Evolutionary conservation across 2,113 vertebrate genomes (phyloP).

Genomic region (Gracilinanus agilis): DNA sequence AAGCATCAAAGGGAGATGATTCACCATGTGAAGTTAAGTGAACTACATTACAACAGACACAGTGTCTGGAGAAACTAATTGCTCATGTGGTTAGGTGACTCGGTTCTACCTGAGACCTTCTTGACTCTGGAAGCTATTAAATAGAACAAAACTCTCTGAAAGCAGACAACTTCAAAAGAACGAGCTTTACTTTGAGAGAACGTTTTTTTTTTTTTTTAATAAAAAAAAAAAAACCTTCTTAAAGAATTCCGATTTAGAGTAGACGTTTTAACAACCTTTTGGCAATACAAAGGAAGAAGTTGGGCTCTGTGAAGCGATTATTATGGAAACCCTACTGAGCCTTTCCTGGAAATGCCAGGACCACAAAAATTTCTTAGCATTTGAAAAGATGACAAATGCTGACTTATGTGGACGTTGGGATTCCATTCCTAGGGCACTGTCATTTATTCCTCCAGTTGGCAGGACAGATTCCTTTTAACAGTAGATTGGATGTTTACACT

Average conservation of each 20-base stretch:
- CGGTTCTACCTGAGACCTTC: constrained; percentile 82
- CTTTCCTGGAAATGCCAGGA: constrained; percentile 79
- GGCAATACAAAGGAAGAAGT: constrained; percentile 56
- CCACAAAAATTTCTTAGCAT: constrained; percentile 67
- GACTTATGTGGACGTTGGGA: constrained; percentile 67
- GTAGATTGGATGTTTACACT: constrained; percentile 65
- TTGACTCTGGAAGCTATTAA: constrained; percentile 84
- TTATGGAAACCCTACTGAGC: constrained; percentile 68
- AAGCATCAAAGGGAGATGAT: constrained; percentile 77
- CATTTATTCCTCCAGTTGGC: constrained; percentile 75
- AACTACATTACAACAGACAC: constrained; percentile 79
- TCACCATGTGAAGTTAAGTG: constrained; percentile 80
- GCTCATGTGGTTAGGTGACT: constrained; percentile 79
- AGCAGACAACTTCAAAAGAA: constrained; percentile 80
- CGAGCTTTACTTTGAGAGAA: constrained; percentile 64
- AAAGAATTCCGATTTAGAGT: constrained; percentile 62
- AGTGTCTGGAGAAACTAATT: constrained; percentile 82
- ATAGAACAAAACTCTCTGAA: constrained; percentile 81
- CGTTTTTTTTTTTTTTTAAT: constrained; percentile 1
- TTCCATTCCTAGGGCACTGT: constrained; percentile 70
- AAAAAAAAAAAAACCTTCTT: constrained; percentile 28
- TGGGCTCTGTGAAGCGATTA: constrained; percentile 67
- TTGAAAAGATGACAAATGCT: constrained; percentile 61
- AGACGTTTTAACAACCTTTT: constrained; percentile 71
- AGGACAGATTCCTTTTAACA: constrained; percentile 70